Conservation (phyloP, 2,888 invertebrate species). For the Coenonympha glycerion region DNA sequence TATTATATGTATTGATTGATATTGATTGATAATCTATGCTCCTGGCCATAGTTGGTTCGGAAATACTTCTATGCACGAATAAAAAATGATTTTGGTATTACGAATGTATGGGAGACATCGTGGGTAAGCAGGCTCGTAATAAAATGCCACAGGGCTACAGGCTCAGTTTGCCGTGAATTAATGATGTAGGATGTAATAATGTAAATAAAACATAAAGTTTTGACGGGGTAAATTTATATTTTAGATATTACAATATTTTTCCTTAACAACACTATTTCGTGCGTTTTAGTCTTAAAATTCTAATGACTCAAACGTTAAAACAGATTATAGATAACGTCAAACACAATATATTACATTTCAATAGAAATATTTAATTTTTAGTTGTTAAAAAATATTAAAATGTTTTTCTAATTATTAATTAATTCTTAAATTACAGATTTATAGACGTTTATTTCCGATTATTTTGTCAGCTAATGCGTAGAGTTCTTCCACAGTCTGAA, state of each 20-base stretch:
- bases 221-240: constrained; percentile 2
- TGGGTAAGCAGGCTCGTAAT: no score
- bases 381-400: constrained; percentile 7
- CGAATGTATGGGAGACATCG: no score
- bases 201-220: not conserved
- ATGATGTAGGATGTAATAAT: no score
- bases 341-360: no score
- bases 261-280: not conserved
- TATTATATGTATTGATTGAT: no score
- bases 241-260: constrained; percentile 10
- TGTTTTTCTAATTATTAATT: not conserved
- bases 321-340: not conserved
- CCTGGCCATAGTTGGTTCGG: no score
- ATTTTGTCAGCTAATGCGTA: constrained; percentile 81
- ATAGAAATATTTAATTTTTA: not conserved
- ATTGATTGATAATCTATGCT: no score
- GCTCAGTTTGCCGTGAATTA: no score
- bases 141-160: no score
- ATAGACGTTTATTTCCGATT: constrained; percentile 69
- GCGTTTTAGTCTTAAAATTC: constrained; percentile 6
- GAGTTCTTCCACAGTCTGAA: constrained; percentile 81
- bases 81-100: no score
- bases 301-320: not conserved
- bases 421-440: constrained; percentile 20
- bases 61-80: no score